phyloP scores from a whole-genome alignment of 2,797 vertebrate species.

The Phalloptychus januarius region DNA sequence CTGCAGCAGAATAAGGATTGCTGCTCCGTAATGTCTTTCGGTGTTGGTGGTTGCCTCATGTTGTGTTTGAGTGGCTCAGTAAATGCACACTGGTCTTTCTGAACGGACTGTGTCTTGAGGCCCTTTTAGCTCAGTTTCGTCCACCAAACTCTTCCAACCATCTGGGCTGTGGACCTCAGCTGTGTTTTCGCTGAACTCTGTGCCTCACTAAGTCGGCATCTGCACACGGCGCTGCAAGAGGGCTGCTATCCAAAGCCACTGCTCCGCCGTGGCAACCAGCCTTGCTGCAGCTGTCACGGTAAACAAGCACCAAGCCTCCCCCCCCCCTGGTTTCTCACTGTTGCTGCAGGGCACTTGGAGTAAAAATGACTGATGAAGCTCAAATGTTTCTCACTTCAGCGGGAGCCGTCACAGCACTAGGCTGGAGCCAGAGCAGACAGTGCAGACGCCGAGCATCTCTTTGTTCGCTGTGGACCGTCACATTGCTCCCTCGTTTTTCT shows the following conservation, averaged over 20 bases:
- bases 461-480: conserved; percentile 61
- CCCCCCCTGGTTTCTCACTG: conserved; percentile 30
- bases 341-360: conserved; percentile 52
- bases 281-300: conserved; percentile 67
- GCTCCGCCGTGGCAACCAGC: conserved; percentile 61
- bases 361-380: conserved; percentile 68
- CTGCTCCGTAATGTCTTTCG: conserved; percentile 24
- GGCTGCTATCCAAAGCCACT: conserved; percentile 49
- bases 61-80: conserved; percentile 26
- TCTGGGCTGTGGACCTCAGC: conserved; percentile 65
- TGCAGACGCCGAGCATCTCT: conserved; percentile 67
- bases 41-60: conserved; percentile 22
- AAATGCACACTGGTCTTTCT: conserved; percentile 26
- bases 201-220: conserved; percentile 55
- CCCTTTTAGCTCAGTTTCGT: conserved; percentile 36
- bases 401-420: conserved; percentile 55
- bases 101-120: conserved; percentile 34
- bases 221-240: conserved; percentile 54
- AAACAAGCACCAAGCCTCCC: conserved; percentile 61
- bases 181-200: conserved; percentile 55
- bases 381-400: conserved; percentile 62
- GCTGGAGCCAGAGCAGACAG: conserved; percentile 65
- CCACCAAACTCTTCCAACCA: conserved; percentile 40
- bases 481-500: conserved; percentile 39
- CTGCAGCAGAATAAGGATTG: conserved; percentile 34